Evolutionary conservation across 2,888 invertebrate genomes (phyloP), one percentile per base, ranked within the genome.

Genomic region (Rutpela maculata): DNA sequence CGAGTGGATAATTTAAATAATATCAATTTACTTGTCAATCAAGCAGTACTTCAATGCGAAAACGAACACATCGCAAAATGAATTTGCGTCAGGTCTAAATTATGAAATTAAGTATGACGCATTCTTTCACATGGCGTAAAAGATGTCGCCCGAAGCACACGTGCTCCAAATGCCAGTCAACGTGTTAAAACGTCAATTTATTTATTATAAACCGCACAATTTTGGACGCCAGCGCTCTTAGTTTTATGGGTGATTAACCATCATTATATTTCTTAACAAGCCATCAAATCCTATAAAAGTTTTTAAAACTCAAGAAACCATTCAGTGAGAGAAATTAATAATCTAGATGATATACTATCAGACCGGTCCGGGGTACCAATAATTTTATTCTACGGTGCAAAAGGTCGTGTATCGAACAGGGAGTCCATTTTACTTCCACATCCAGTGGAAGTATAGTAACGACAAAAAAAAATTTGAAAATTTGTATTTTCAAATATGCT

Each of bases 161-260:
- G 50, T 50, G 50, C 50, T 15, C n/a, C 6, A 6, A 50, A 4
- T 43, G 12, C 1, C 15, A 43, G n/a, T 50, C n/a, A 50, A 50
- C n/a, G 50, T 50, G 50, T 50, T 50, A n/a, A 50, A 50, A 50
- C 50, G 12, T 5, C 50, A 7, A 0, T 50, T 50, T 43, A 15
- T 43, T 43, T 50, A 50, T 50, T n/a, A 50, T 50, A 50, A 50
- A 50, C n/a, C 4, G 15, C 15, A 15, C n/a, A n/a, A 50, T n/a
- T 50, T n/a, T 0, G n/a, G 3, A 50, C n/a, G 50, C n/a, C 50
- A 15, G 50, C 50, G 12, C 0, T 11, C n/a, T 50, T n/a, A 50
- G 50, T 50, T 12, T 50, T 50, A 50, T 50, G 50, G 50, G 50
- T 50, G 50, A 50, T 50, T 50, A 12, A n/a, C n/a, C 50, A 50